Conservation (phyloP, 2,888 invertebrate genomes). For the Pelosia muscerda region DNA sequence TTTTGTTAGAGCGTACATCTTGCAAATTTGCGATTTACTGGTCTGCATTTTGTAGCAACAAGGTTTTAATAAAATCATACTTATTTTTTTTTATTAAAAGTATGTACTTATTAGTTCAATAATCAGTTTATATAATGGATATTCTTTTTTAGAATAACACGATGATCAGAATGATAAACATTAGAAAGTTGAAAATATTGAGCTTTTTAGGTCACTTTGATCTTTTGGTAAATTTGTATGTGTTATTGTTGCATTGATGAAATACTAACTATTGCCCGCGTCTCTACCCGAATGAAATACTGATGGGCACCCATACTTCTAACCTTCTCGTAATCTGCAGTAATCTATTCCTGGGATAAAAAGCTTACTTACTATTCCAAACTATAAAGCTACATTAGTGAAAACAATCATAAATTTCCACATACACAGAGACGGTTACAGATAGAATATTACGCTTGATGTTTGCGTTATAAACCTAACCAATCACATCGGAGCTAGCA, state of each 20-base stretch:
- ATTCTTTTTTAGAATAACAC: neutral
- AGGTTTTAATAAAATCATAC: neutral
- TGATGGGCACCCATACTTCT: too few relatives aligned
- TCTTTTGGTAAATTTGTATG: neutral
- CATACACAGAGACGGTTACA: constrained; percentile 40
- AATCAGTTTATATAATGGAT: neutral
- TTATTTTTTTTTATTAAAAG: neutral
- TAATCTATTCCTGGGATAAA: neutral
- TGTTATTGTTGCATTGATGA: too few relatives aligned
- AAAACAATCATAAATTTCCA: constrained; percentile 6
- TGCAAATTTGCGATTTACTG: constrained; percentile 32
- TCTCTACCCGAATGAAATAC: too few relatives aligned
- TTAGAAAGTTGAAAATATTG: neutral
- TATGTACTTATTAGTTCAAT: neutral
- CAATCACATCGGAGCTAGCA: constrained; percentile 76
- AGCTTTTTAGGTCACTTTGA: neutral
- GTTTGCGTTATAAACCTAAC: constrained; percentile 78
- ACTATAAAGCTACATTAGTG: neutral
- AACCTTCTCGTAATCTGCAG: neutral
- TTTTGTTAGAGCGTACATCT: constrained; percentile 52
- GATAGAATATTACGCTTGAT: constrained; percentile 69
- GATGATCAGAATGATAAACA: neutral
- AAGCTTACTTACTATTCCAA: neutral
- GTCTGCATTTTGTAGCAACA: neutral
- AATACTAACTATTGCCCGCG: too few relatives aligned